These are phyloP conservation scores for Barypeithes pellucidus DNA, from an alignment of 2,888 invertebrate genomes.

Conservation along the genomic window DNA sequence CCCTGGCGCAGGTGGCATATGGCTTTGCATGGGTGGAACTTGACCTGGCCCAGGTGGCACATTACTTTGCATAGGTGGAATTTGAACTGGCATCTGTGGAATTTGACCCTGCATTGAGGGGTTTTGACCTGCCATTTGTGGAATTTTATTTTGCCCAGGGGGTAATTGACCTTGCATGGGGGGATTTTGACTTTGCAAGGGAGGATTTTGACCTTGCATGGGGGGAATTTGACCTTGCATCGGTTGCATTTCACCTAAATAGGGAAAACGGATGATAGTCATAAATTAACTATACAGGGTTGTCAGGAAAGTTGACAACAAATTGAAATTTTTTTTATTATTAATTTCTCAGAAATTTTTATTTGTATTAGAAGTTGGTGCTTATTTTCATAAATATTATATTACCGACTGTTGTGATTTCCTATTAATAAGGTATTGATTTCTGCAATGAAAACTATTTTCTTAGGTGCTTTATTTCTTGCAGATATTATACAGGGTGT, in stretches of 20 bases:
- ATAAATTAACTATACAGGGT: no score
- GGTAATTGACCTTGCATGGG: background rate
- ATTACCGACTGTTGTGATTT: no score
- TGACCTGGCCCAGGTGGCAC: slow-evolving; percentile 12
- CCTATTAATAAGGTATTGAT: no score
- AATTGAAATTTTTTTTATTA: no score
- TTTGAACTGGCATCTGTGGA: background rate
- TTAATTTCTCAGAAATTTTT: no score
- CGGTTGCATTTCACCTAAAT: slow-evolving; percentile 10
- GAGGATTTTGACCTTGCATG: background rate
- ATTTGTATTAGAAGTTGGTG: no score
- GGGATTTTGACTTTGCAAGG: slow-evolving; percentile 28
- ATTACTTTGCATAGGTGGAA: slow-evolving; percentile 6
- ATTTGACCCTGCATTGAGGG: slow-evolving; percentile 14
- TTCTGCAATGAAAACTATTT: no score
- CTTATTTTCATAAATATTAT: no score
- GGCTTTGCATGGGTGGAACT: slow-evolving; percentile 19
- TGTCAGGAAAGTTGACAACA: no score
- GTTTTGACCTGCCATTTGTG: slow-evolving; percentile 28
- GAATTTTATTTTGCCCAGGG: slow-evolving; percentile 23
- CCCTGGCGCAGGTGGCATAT: slow-evolving; percentile 7
- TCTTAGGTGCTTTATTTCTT: no score
- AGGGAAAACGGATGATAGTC: background rate
- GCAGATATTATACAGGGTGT: no score
- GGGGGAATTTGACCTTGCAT: background rate